Base-by-base conservation (phyloP, 1,140 invertebrate species). In the Neodiprion virginianus region DNA sequence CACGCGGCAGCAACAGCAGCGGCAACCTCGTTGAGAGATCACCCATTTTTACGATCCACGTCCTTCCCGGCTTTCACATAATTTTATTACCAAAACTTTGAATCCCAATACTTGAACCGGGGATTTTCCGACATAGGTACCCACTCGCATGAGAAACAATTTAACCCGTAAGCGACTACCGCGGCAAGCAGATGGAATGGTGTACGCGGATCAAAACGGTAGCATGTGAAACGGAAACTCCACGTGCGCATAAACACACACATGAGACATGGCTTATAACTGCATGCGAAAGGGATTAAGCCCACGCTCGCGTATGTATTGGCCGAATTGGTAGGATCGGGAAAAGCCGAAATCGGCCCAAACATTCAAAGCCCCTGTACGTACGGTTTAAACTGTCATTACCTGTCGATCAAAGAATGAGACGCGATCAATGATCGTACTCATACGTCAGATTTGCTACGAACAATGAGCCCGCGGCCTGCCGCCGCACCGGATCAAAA, bases 241-340 rank as follows among this genome's bases (percentile, higher is more conserved):
- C 5, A 61, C 3, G 53, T 14, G 53, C 53, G 8, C 53, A 61
- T 40, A 40, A 40, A 40, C 28, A 40, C 28, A 40, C 28, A 40
- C 28, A 40, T 40, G 28, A 40, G 28, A 40, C 4, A 61, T 4
- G 53, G 53, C 53, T 61, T 61, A 61, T 61, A 40, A 40, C 28
- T 61, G 53, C 53, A 61, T 61, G 53, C 53, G 53, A 61, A 61
- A 61, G 11, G 53, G 53, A 61, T 61, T 61, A 61, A 61, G 8
- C 53, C 53, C 11, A 8, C 8, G 53, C 53, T 40, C 2, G 28
- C 28, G 5, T 40, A 40, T 40, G 28, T 40, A 40, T 40, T 40
- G 28, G 28, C 28, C 28, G 28, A 40, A 5, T 40, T 5, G 28
- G 28, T 21, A 40, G 28, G 28, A 40, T 40, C 28, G 53, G n/a